phyloP scores from a whole-genome alignment of 2,888 invertebrate species.

The Rhagonycha fulva region DNA sequence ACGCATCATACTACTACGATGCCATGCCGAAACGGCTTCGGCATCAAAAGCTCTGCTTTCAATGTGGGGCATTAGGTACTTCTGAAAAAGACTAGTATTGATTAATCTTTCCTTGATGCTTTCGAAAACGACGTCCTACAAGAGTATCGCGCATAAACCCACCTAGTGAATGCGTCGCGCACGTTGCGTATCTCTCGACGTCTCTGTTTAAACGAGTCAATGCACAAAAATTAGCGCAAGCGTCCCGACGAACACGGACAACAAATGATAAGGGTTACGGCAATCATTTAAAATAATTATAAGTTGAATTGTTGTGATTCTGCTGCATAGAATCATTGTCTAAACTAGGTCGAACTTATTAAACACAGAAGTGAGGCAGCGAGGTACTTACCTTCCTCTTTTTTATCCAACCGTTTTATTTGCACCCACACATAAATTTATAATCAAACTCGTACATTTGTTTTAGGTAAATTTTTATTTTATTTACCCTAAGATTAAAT shows the following conservation, averaged over 20 bases:
- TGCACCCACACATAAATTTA: not conserved
- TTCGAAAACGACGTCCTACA: conserved; percentile 39
- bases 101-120: conserved; percentile 42
- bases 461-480: no score
- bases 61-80: conserved; percentile 51
- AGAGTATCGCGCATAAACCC: conserved; percentile 37
- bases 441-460: not conserved
- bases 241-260: conserved; percentile 25
- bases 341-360: conserved; percentile 4
- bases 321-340: conserved; percentile 4
- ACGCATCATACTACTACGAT: conserved; percentile 37
- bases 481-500: not conserved
- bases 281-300: conserved; percentile 10
- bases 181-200: conserved; percentile 30
- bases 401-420: not conserved
- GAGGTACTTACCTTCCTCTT: not conserved
- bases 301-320: conserved; percentile 5
- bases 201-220: conserved; percentile 24
- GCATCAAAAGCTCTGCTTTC: conserved; percentile 37
- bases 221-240: conserved; percentile 31
- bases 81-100: conserved; percentile 49
- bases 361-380: not conserved
- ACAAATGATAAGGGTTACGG: conserved; percentile 2
- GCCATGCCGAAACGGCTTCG: conserved; percentile 35
- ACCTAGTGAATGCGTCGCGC: conserved; percentile 35